Evolutionary conservation across 2,888 invertebrate species (phyloP).

Genomic region (Macrophya annulata): DNA sequence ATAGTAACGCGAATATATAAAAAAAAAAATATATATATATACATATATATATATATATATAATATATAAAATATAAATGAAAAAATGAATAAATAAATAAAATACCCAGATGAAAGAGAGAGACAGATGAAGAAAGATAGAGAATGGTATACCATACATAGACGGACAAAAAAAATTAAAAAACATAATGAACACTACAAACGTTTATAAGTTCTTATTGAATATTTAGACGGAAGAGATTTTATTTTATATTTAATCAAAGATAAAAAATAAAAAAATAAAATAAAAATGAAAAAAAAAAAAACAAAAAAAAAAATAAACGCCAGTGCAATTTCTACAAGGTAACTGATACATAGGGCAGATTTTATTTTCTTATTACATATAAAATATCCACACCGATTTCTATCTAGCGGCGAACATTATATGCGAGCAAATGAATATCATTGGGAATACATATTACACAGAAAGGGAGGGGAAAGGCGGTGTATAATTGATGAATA

Average conservation of each 20-base stretch:
- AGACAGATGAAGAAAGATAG: not conserved
- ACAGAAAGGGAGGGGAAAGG: not conserved
- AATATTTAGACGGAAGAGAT: not conserved
- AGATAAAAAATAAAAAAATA: not conserved
- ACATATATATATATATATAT: not conserved
- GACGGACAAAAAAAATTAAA: not conserved
- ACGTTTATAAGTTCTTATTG: not conserved
- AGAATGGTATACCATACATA: not conserved
- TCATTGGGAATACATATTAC: not conserved
- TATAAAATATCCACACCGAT: not conserved
- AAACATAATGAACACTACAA: not conserved
- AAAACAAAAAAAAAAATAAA: not conserved
- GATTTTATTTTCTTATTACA: conserved; percentile 60
- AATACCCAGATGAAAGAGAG: not conserved
- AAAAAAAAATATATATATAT: conserved; percentile 19
- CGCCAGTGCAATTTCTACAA: conserved; percentile 57
- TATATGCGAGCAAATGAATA: not conserved
- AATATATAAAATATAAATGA: conserved; percentile 10
- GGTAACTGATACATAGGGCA: conserved; percentile 55
- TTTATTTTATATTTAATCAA: not conserved
- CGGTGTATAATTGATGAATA: not conserved
- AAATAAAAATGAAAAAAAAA: not conserved
- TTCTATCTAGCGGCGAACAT: not conserved
- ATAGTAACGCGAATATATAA: conserved; percentile 28
- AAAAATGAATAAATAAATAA: not conserved